Evolutionary conservation across 2,797 vertebrate genomes (phyloP), one percentile per base, ranked within the genome.

Genomic region (Zalophus californianus): DNA sequence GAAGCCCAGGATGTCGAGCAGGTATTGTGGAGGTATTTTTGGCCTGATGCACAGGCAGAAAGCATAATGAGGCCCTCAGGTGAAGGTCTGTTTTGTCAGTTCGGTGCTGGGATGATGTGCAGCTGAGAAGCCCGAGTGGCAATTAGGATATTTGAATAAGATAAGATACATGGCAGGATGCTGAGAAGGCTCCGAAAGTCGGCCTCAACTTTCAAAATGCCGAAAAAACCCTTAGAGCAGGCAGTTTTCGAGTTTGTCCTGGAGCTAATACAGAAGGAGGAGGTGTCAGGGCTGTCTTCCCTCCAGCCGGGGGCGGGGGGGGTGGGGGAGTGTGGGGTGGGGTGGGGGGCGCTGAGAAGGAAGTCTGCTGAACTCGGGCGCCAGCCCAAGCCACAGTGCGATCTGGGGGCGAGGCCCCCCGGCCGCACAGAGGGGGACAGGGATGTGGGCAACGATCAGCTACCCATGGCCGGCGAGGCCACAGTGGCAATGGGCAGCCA

Each of bases 11-110:
- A 70, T 96, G 94, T 96, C 0, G 79, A 97, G 98, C 97, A 97
- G 98, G 97, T 98, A 98, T 80, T 94, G 97, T 79, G 96, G 89
- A 98, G 98, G 98, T 99, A 98, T 98, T 98, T 99, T 98, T 97
- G 98, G 98, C 97, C 96, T 25, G 66, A 96, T 83, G 91, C 10
- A 84, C 96, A 96, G 98, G 98, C 98, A 98, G 96, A 18, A 98
- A 98, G 98, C 97, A 98, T 99, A 99, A 99, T 98, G 99, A 99
- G 99, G 99, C 99, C 99, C 99, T 98, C 97, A 98, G 99, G 99
- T 99, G 98, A 98, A 98, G 98, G 98, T 97, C 96, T 97, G 84
- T 96, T 98, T 97, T 98, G 98, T 98, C 99, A 99, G 98, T 89
- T 90, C 98, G 98, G 98, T 96, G 97, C 97, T 87, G 54, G 98